Evolutionary conservation across 2,797 vertebrate species (phyloP).

Genomic region (Oryzias sinensis): DNA sequence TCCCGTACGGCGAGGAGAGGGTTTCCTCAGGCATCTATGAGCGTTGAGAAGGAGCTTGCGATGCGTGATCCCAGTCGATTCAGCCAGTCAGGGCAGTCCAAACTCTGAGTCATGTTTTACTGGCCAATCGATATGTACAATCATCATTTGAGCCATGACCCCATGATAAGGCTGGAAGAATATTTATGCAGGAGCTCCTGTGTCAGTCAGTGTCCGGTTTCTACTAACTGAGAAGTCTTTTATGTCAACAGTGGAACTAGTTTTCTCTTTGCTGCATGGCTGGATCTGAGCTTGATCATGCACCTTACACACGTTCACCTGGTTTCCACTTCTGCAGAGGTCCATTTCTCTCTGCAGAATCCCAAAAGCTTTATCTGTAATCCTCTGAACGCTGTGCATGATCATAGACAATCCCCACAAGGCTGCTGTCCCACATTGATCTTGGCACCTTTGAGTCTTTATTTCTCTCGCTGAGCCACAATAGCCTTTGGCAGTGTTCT

Average conservation of each 20-base stretch:
- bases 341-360: slow-evolving; percentile 17
- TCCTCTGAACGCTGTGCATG: slow-evolving; percentile 24
- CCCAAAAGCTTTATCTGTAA: slow-evolving; percentile 38
- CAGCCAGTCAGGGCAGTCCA: slow-evolving; percentile 35
- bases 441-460: slow-evolving; percentile 50
- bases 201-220: slow-evolving; percentile 52
- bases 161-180: slow-evolving; percentile 58
- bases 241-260: slow-evolving; percentile 30
- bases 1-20: background rate
- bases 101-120: slow-evolving; percentile 63
- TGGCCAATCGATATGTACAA: slow-evolving; percentile 57
- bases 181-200: slow-evolving; percentile 48
- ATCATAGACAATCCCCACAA: slow-evolving; percentile 49
- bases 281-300: slow-evolving; percentile 24
- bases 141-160: slow-evolving; percentile 61
- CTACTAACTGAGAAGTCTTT: slow-evolving; percentile 18
- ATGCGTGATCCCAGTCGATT: slow-evolving; percentile 19
- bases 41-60: too few species aligned
- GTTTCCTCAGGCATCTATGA: too few species aligned
- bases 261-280: slow-evolving; percentile 36
- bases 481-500: slow-evolving; percentile 48
- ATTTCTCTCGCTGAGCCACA: slow-evolving; percentile 46
- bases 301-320: slow-evolving; percentile 27
- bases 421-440: slow-evolving; percentile 55
- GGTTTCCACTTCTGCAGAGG: slow-evolving; percentile 36